These are phyloP conservation scores for Forpus xanthops DNA, from an alignment of 2,797 vertebrate species.

Conservation along the genomic window DNA sequence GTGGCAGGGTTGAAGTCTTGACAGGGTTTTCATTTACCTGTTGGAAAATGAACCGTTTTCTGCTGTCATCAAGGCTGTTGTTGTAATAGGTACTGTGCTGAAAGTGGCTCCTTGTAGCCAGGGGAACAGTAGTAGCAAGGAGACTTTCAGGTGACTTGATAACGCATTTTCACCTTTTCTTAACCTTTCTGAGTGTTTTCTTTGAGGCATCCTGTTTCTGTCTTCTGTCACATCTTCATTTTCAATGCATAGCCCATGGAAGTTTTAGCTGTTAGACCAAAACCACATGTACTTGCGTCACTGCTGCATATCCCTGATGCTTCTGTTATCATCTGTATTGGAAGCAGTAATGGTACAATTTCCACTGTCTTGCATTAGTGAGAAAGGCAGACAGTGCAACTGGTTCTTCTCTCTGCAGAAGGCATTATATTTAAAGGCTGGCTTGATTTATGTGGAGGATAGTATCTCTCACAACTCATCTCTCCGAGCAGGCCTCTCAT, in stretches of 20 bases:
- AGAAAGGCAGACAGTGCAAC: neutral
- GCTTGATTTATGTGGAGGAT: neutral
- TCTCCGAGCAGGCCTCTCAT: neutral
- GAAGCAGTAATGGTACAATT: neutral
- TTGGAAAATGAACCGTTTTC: neutral
- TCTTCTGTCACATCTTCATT: neutral
- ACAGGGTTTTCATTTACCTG: neutral
- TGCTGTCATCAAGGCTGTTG: neutral
- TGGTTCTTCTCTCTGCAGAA: neutral
- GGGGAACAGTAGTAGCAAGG: neutral
- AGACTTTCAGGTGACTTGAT: neutral
- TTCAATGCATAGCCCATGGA: neutral
- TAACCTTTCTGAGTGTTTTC: neutral
- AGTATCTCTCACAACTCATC: neutral
- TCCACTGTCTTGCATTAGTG: neutral
- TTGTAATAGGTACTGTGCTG: neutral
- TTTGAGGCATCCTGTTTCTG: neutral
- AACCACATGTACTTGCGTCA: neutral
- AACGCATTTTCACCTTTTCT: neutral
- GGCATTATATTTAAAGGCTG: neutral
- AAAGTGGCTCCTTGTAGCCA: neutral
- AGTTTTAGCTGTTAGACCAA: neutral
- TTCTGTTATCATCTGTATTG: neutral
- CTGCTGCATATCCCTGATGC: neutral
- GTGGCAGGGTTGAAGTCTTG: fast-evolving